Evolutionary conservation across 2,113 vertebrate genomes (phyloP), one percentile per base, ranked within the genome.

Genomic region (Morone chrysops): DNA sequence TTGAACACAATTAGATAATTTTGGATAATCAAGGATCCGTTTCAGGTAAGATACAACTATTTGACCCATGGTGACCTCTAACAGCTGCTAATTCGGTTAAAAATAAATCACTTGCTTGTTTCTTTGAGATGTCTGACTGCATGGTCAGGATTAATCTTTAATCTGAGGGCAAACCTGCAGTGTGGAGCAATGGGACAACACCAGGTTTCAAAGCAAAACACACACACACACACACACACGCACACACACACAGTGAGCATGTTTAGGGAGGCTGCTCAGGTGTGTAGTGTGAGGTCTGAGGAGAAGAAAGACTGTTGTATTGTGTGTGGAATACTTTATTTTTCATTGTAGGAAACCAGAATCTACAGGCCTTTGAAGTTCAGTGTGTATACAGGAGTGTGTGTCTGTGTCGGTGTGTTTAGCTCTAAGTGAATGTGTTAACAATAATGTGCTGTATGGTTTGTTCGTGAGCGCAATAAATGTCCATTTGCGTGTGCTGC

Each of bases 301-400:
- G 38, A 80, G 81, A 84, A 78, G 73, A 81, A 86, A 78, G 51
- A 10, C 45, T 18, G 36, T 48, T 79, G 76, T 63, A 75, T 72
- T 87, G 78, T 86, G 56, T 60, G 57, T 59, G 51, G 71, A 75
- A 68, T 80, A 43, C 40, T 76, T 76, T 20, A 80, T 76, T 65
- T 75, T 84, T 74, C 51, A 82, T 70, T 56, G 61, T 60, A 67
- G 61, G 70, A 74, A 70, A 56, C 57, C 62, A 63, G 77, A 88
- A 89, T 25, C 18, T 57, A 82, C 65, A 62, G 62, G 40, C 31
- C 62, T 81, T 77, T 89, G 78, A 91, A 76, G 83, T 66, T 59
- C 8, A 14, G 7, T 17, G 11, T 51, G 1, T 45, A 1, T 48
- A 31, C 50, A 60, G 66, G 22, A 61, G 72, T 62, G 56, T 66